Evolutionary conservation across 92 coral and sea anemone species (phyloP).

Genomic region (Paramuricea clavata): DNA sequence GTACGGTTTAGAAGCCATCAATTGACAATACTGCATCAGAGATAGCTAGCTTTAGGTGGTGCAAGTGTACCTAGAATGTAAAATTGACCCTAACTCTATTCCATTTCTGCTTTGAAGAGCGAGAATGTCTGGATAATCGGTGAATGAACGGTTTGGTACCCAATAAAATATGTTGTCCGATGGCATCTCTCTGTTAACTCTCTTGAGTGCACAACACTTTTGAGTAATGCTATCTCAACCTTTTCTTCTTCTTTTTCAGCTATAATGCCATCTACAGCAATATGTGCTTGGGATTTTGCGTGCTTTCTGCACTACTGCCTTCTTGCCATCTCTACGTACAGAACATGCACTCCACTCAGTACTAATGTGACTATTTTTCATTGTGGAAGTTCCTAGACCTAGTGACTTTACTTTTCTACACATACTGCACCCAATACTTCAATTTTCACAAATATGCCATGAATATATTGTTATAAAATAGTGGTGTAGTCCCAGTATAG

Average conservation of each 20-base stretch:
- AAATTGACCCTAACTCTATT: neutral
- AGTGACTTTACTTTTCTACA: neutral
- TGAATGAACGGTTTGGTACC: too few relatives aligned
- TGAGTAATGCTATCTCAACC: conserved; percentile 9
- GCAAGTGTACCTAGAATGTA: conserved; percentile 4
- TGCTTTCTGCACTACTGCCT: neutral
- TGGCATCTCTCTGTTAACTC: neutral
- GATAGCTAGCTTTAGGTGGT: neutral
- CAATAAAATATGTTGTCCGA: neutral
- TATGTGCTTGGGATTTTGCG: neutral
- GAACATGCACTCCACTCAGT: conserved; percentile 20
- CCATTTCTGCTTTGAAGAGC: neutral
- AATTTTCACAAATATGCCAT: conserved; percentile 4
- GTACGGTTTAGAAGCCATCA: neutral
- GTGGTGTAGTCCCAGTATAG: neutral
- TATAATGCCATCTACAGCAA: neutral
- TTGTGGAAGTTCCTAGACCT: neutral
- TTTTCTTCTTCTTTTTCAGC: neutral
- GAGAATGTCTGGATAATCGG: too few relatives aligned
- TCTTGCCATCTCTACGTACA: conserved; percentile 5
- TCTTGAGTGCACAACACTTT: conserved; percentile 6
- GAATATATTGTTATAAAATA: neutral
- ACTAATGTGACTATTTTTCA: conserved; percentile 3
- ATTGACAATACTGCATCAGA: neutral
- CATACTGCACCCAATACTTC: conserved; percentile 5